phyloP scores from a whole-genome alignment of 2,797 vertebrate genomes.

The Serranus cabrilla region DNA sequence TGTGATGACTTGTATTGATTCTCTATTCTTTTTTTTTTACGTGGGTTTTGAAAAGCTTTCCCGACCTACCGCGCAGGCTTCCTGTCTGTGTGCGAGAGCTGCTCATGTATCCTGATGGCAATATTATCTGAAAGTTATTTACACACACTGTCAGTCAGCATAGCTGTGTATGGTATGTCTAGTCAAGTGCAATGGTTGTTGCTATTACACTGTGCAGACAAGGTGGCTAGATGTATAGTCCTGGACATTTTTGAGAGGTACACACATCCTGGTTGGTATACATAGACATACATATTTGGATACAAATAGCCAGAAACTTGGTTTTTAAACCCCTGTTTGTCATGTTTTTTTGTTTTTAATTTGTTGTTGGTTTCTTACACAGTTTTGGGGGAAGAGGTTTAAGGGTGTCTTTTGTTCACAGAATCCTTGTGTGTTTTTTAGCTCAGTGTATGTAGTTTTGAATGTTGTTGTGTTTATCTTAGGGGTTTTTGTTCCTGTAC shows the following conservation, averaged over 20 bases:
- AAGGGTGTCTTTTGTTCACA: conserved; percentile 63
- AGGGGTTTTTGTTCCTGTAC: conserved; percentile 65
- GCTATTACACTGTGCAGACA: conserved; percentile 82
- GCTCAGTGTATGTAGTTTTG: conserved; percentile 68
- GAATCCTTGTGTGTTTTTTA: conserved; percentile 68
- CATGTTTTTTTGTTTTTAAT: conserved; percentile 64
- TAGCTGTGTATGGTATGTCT: conserved; percentile 82
- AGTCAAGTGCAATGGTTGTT: conserved; percentile 83
- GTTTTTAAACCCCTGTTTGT: conserved; percentile 52
- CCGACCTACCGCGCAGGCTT: conserved; percentile 62
- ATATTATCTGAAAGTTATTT: conserved; percentile 74
- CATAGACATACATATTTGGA: conserved; percentile 52
- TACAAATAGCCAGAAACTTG: conserved; percentile 57
- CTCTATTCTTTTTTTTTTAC: conserved; percentile 54
- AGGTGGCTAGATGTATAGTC: conserved; percentile 78
- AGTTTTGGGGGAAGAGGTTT: conserved; percentile 48
- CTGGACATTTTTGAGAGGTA: conserved; percentile 58
- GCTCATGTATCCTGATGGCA: conserved; percentile 77
- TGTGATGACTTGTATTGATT: conserved; percentile 60
- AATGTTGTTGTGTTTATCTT: conserved; percentile 73
- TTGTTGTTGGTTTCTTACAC: conserved; percentile 59
- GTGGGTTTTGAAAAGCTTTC: conserved; percentile 70
- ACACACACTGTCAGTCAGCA: conserved; percentile 76
- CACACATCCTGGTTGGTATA: conserved; percentile 62
- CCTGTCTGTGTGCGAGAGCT: conserved; percentile 76